Base-by-base conservation (phyloP, 2,888 invertebrate species). In the Acleris sparsana region DNA sequence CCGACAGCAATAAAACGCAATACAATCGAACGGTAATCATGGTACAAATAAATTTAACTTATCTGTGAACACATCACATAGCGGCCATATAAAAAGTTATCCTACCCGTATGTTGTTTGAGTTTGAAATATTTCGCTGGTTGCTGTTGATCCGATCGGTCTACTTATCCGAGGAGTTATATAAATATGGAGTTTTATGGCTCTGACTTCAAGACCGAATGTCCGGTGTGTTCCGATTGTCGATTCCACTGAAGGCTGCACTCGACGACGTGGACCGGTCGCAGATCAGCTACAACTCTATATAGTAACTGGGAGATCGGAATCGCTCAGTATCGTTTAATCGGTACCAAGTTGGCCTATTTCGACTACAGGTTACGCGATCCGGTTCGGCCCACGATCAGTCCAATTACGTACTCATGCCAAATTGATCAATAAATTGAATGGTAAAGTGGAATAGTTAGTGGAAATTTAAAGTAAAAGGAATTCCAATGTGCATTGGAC, bases 1-100 rank as follows among this genome's bases (percentile, higher is more conserved):
- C 72, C 67, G 73, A 80, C 79, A 76, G 75, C 79, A 77, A 83
- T 85, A 84, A 85, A 84, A 80, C 75, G 72, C 75, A 80, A 76
- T 70, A 81, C 81, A 77, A 79, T 80, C 77, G 80, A 79, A 78
- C 76, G 78, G 78, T 76, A 78, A 80, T 80, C 77, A 72, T 69
- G 74, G 69, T 71, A 76, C 74, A 77, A 76, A 76, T 78, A 77
- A 78, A 78, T 72, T 80, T 73, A 75, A 78, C 71, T 78, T 83
- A 82, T 82, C 80, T 74, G 72, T 73, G 69, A 74, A 73, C 69
- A 73, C 74, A 82, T 80, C 78, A 73, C 69, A 59, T 53, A 49
- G 55, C 66, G 64, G 67, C 62, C 73, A 81, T 69, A 72, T 77
- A 74, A 84, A 80, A 83, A 76, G 71, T 73, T 77, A 80, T 81